phyloP scores from a whole-genome alignment of 2,797 vertebrate genomes.

The Takifugu ocellatus region DNA sequence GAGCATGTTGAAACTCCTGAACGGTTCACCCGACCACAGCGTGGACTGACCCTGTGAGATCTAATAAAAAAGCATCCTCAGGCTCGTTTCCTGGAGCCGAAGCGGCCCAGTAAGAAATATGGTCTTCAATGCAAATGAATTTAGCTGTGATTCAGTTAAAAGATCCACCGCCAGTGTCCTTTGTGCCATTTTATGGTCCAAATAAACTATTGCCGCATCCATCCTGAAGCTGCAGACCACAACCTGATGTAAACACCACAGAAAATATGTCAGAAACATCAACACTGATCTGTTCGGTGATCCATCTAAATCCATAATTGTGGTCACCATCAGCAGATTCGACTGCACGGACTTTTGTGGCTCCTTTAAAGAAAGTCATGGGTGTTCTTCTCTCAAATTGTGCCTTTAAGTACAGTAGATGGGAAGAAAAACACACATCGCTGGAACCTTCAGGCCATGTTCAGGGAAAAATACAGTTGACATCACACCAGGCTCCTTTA shows the following conservation, averaged over 20 bases:
- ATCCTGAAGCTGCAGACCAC: constrained; percentile 21
- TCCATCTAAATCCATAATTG: too few relatives aligned
- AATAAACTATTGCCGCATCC: constrained; percentile 49
- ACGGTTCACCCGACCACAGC: constrained; percentile 10
- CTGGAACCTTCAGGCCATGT: constrained; percentile 47
- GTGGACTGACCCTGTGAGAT: constrained; percentile 28
- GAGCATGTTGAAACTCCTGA: constrained; percentile 11
- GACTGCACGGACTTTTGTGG: not conserved
- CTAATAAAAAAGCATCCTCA: constrained; percentile 32
- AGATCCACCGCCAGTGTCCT: constrained; percentile 34
- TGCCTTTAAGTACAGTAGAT: constrained; percentile 58
- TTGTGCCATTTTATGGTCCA: constrained; percentile 49
- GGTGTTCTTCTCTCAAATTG: constrained; percentile 58
- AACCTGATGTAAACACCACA: constrained; percentile 8
- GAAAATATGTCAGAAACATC: not conserved
- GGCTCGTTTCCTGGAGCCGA: constrained; percentile 33
- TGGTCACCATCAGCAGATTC: too few relatives aligned
- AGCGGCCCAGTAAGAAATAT: constrained; percentile 42
- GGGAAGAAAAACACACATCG: constrained; percentile 29
- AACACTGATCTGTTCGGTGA: too few relatives aligned
- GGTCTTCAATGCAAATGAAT: constrained; percentile 53
- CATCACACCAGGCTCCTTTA: constrained; percentile 43
- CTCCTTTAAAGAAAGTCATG: too few relatives aligned
- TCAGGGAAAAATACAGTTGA: constrained; percentile 53
- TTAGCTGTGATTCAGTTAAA: constrained; percentile 47